These are phyloP conservation scores for Lepus europaeus DNA, from an alignment of 2,113 vertebrate genomes.

Conservation along the genomic window DNA sequence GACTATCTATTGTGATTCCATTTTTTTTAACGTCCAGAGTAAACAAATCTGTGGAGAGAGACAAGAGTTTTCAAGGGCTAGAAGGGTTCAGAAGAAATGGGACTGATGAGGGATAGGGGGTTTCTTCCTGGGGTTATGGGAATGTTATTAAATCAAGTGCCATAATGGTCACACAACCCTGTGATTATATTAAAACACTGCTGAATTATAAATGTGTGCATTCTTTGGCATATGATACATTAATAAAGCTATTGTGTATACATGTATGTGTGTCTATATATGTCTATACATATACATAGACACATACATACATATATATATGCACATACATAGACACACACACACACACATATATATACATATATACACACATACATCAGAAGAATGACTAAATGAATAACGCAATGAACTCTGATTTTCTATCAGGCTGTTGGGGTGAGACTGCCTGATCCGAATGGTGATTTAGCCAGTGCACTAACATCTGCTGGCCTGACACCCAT, in stretches of 20 bases:
- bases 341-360: no score
- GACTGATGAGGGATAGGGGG: neutral
- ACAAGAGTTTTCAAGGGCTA: neutral
- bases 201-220: neutral
- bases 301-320: no score
- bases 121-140: slow-evolving; percentile 5
- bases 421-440: neutral
- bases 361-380: no score
- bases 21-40: neutral
- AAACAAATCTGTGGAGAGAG: neutral
- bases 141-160: slow-evolving; percentile 29
- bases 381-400: no score
- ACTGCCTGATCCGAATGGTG: neutral
- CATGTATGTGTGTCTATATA: neutral
- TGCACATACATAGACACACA: no score
- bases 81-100: neutral
- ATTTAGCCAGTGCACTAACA: neutral
- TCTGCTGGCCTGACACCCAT: neutral
- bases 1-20: neutral
- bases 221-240: slow-evolving; percentile 14
- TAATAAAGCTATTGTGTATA: neutral
- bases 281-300: no score
- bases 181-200: neutral
- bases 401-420: neutral
- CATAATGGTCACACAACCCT: neutral